These are phyloP conservation scores for Acropora yongei DNA, from an alignment of 64 coral and sea anemone species.

Conservation along the genomic window DNA sequence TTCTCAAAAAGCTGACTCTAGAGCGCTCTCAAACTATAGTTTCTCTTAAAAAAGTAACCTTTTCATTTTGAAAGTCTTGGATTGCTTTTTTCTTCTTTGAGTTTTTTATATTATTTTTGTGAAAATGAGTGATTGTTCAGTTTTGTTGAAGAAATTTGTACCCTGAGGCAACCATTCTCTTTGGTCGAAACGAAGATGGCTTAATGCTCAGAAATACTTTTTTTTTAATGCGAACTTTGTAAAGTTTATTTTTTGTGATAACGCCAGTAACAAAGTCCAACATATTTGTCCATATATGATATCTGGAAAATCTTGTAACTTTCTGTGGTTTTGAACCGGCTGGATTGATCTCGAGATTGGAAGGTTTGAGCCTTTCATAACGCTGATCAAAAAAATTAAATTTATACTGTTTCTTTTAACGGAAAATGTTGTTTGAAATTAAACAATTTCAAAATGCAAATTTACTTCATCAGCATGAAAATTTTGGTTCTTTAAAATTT, in stretches of 20 bases:
- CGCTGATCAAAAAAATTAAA: not conserved
- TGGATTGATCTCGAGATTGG: not conserved
- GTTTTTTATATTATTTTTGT: not conserved
- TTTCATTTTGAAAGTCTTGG: not conserved
- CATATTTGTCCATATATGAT: not conserved
- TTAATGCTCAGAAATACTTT: too few species aligned
- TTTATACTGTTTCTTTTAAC: not conserved
- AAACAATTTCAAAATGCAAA: constrained; percentile 14
- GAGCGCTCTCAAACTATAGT: not conserved
- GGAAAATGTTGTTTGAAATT: not conserved
- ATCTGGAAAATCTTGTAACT: not conserved
- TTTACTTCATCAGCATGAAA: not conserved
- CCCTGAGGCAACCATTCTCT: too few species aligned
- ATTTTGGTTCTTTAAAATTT: not conserved
- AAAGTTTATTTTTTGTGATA: not conserved
- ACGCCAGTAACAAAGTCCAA: too few species aligned
- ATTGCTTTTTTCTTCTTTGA: not conserved
- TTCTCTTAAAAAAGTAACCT: not conserved
- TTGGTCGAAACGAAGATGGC: too few species aligned
- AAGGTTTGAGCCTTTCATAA: not conserved
- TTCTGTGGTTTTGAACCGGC: too few species aligned
- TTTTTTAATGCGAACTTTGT: too few species aligned
- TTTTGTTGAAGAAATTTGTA: too few species aligned
- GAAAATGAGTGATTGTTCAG: too few species aligned
- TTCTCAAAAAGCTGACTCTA: not conserved